phyloP scores from a whole-genome alignment of 2,113 vertebrate genomes.

The Aptenodytes patagonicus region DNA sequence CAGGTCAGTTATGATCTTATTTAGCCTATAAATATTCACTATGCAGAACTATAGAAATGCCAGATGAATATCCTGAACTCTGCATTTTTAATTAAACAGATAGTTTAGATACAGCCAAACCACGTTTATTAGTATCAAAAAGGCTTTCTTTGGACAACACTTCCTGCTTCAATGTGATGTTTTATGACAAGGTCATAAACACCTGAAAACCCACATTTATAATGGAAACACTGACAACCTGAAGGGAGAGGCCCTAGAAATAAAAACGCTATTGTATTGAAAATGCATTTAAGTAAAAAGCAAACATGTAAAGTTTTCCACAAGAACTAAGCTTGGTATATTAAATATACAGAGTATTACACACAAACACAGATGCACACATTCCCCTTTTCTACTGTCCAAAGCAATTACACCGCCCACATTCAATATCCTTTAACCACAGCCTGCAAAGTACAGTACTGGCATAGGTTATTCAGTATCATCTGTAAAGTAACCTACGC shows the following conservation, averaged over 20 bases:
- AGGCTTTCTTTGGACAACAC: neutral
- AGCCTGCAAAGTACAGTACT: conserved; percentile 75
- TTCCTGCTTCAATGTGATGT: neutral
- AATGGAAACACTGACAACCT: neutral
- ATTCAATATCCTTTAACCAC: conserved; percentile 73
- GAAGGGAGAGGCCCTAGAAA: neutral
- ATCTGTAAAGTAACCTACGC: conserved; percentile 87
- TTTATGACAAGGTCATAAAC: conserved; percentile 3
- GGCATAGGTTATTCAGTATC: conserved; percentile 78
- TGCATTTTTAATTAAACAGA: neutral
- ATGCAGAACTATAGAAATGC: neutral
- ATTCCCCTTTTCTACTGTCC: conserved; percentile 37
- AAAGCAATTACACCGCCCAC: conserved; percentile 68
- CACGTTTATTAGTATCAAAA: neutral
- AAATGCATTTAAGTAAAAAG: conserved; percentile 2
- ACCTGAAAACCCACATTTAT: neutral
- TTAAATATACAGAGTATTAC: neutral
- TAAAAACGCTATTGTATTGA: neutral
- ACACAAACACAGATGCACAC: conserved; percentile 27
- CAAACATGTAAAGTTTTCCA: neutral
- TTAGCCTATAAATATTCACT: neutral
- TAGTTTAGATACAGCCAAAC: conserved; percentile 9
- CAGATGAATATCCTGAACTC: neutral
- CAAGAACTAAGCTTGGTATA: neutral
- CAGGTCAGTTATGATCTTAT: neutral